These are phyloP conservation scores for Rhodophaea formosa DNA, from an alignment of 2,888 invertebrate genomes.

Conservation along the genomic window DNA sequence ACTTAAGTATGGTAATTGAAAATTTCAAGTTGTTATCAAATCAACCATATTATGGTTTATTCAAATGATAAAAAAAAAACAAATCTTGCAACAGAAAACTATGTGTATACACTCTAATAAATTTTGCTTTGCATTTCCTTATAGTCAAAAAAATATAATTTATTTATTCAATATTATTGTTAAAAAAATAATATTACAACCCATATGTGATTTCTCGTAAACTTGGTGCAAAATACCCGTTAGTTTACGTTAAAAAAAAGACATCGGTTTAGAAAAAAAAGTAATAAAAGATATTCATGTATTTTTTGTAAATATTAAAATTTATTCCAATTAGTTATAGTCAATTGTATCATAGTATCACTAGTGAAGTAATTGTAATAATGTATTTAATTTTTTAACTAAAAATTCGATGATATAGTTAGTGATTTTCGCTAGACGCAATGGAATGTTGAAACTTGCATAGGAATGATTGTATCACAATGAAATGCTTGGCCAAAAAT, in stretches of 20 bases:
- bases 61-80: not conserved
- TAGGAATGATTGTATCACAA: not conserved
- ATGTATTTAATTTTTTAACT: slow-evolving; percentile 57
- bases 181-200: slow-evolving; percentile 11
- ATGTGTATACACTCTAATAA: not conserved
- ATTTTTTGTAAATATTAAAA: slow-evolving; percentile 69
- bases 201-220: slow-evolving; percentile 12
- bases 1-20: too few relatives aligned
- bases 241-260: slow-evolving; percentile 15
- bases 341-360: slow-evolving; percentile 74
- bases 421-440: slow-evolving; percentile 23
- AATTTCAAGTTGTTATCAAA: too few relatives aligned
- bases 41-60: not conserved
- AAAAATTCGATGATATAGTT: slow-evolving; percentile 17
- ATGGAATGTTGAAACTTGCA: slow-evolving; percentile 28
- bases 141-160: slow-evolving; percentile 1
- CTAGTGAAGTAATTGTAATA: slow-evolving; percentile 57
- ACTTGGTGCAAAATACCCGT: slow-evolving; percentile 7
- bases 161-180: slow-evolving; percentile 11
- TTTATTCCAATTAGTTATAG: slow-evolving; percentile 76
- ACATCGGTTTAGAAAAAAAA: slow-evolving; percentile 10
- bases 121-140: not conserved
- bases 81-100: not conserved
- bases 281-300: slow-evolving; percentile 27
- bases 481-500: not conserved